These are phyloP conservation scores for Eleutherodactylus coqui DNA, from an alignment of 2,797 vertebrate genomes.

Conservation along the genomic window DNA sequence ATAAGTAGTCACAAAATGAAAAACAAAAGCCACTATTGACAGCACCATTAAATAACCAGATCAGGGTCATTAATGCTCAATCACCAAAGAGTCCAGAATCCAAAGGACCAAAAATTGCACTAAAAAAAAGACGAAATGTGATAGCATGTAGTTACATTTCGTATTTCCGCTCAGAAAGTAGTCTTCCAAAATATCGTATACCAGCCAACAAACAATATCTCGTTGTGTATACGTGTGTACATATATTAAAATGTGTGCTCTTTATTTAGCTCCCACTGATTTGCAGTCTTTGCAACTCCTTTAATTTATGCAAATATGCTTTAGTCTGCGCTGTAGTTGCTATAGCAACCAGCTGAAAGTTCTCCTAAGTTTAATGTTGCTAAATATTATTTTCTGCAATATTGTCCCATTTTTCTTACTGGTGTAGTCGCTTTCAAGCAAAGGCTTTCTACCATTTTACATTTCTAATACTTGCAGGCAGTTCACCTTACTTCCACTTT, in stretches of 20 bases:
- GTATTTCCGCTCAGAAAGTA: too few relatives aligned
- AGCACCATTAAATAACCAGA: too few relatives aligned
- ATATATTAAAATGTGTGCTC: not conserved
- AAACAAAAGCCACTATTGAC: too few relatives aligned
- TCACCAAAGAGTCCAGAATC: too few relatives aligned
- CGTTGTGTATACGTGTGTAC: too few relatives aligned
- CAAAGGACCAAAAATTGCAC: too few relatives aligned
- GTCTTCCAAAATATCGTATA: too few relatives aligned
- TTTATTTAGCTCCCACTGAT: conserved; percentile 67
- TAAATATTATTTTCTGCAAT: conserved; percentile 46
- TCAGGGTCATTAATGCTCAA: too few relatives aligned
- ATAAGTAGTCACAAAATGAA: too few relatives aligned
- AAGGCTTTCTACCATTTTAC: not conserved
- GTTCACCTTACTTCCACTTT: not conserved
- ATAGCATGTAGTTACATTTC: too few relatives aligned
- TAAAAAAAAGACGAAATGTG: too few relatives aligned
- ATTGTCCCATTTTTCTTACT: conserved; percentile 38
- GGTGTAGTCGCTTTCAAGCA: not conserved
- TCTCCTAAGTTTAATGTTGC: conserved; percentile 44
- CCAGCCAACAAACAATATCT: too few relatives aligned
- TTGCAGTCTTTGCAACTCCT: conserved; percentile 60
- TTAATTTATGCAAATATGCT: conserved; percentile 45
- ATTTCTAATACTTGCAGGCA: not conserved
- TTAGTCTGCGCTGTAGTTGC: conserved; percentile 47
- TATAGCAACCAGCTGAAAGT: conserved; percentile 45